Percentiles rank a stretch among this genome's conserved stretches.
These are phyloP conservation scores for Ashinkailepas kermadecensis DNA, from an alignment of 2,888 invertebrate species.

Conservation along the genomic window DNA sequence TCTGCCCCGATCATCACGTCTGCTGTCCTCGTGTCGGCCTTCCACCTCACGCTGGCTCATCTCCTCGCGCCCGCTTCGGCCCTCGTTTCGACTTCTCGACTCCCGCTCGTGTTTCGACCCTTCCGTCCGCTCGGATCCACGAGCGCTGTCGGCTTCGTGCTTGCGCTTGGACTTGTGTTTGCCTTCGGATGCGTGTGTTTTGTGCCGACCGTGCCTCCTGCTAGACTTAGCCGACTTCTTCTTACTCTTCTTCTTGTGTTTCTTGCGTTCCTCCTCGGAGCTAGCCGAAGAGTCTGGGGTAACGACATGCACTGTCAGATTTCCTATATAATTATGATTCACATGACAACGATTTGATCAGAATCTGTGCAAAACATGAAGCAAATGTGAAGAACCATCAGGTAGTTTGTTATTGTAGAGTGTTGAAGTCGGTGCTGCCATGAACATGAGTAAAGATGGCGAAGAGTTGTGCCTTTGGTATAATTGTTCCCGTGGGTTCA, in stretches of 20 bases:
- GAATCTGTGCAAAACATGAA: neutral
- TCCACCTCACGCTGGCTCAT: too few species aligned
- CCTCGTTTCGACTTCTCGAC: too few species aligned
- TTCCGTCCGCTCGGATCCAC: too few species aligned
- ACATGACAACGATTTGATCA: neutral
- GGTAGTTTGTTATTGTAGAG: neutral
- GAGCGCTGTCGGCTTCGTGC: too few species aligned
- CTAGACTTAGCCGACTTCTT: neutral
- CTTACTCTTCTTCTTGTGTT: slow-evolving; percentile 33
- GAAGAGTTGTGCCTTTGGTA: neutral
- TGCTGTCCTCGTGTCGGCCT: too few species aligned
- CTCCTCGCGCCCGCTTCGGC: too few species aligned
- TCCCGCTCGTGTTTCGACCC: too few species aligned
- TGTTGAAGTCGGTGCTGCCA: neutral
- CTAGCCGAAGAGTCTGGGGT: neutral
- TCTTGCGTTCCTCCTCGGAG: neutral
- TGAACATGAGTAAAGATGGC: neutral
- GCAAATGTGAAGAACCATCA: neutral
- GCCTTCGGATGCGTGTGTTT: too few species aligned
- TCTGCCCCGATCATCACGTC: too few species aligned
- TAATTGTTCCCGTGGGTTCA: too few species aligned
- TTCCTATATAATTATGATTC: neutral
- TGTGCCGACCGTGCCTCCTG: too few species aligned
- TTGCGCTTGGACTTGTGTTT: too few species aligned
- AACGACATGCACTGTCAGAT: neutral